Evolutionary conservation across 2,797 vertebrate species (phyloP), one percentile per base, ranked within the genome.

Genomic region (Phaenicophaeus curvirostris): DNA sequence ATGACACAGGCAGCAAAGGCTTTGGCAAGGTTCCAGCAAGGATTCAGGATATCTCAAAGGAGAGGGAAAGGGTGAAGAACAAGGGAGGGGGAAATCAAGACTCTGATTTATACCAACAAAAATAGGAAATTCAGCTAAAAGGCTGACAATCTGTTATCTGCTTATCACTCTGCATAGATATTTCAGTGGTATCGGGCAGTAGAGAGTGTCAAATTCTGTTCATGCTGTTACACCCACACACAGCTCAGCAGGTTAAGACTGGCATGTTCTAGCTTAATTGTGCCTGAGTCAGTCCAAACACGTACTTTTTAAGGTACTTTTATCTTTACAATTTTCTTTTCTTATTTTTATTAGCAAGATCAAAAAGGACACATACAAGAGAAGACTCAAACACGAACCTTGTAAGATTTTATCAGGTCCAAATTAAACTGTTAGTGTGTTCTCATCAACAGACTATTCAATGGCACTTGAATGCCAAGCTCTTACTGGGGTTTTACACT

Each of bases 141-240:
- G 93, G 96, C 94, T 96, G 95, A 96, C 95, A 97, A 96, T 97
- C 93, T 96, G 95, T 96, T 97, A 96, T 96, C 93, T 94, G 89
- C 95, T 96, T 96, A 95, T 94, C 96, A 93, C 83, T 97, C 93
- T 87, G 85, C 93, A 86, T 88, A 94, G 94, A 93, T 96, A 97
- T 95, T 94, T 96, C 91, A 91, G 89, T 93, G 93, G 87, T 93
- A 96, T 96, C 80, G 91, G 95, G 93, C 95, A 97, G 95, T 94
- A 94, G 63, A 89, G 72, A 95, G 94, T 96, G 94, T 97, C 94
- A 94, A 89, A 96, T 95, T 95, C 84, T 96, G 85, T 51, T 91
- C 91, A 75, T 96, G 93, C 94, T 95, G 96, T 95, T 94, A 95
- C 89, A 86, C 89, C 94, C 93, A 96, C 90, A 89, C 85, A 84